A percentile compares a stretch with the other conserved stretches of the same genome.
Conservation (phyloP, 2,888 invertebrate genomes). For the Carabus problematicus region DNA sequence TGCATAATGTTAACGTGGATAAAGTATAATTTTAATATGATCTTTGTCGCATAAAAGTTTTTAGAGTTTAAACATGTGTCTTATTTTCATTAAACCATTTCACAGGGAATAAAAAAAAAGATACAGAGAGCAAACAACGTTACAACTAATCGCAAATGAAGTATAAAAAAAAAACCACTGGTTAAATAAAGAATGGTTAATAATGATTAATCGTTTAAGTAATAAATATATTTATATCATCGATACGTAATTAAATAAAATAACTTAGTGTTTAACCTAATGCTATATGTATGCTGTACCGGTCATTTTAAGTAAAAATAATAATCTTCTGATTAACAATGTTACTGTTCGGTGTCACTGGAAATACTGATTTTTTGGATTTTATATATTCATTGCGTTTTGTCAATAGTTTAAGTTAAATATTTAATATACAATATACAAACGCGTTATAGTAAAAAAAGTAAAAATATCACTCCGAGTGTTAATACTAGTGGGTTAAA, state of each 20-base stretch:
- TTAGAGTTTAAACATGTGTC: no score
- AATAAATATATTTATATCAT: conserved; percentile 34
- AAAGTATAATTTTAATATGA: background rate
- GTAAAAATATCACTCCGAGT: conserved; percentile 57
- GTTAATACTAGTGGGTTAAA: conserved; percentile 56
- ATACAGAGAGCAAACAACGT: conserved; percentile 38
- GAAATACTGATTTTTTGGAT: conserved; percentile 34
- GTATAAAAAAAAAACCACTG: conserved; percentile 4
- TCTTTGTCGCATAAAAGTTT: no score
- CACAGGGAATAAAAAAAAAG: background rate
- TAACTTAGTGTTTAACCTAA: conserved; percentile 38
- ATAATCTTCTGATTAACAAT: conserved; percentile 16
- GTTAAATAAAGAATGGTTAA: conserved; percentile 12
- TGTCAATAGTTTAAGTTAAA: conserved; percentile 38
- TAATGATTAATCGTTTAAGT: conserved; percentile 30
- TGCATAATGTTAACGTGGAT: background rate
- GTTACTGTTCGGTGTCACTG: conserved; percentile 16
- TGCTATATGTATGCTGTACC: conserved; percentile 16
- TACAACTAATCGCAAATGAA: conserved; percentile 5
- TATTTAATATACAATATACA: conserved; percentile 44
- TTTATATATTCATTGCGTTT: conserved; percentile 15
- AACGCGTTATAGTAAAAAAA: conserved; percentile 42
- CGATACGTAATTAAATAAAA: conserved; percentile 34
- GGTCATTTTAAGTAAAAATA: conserved; percentile 32
- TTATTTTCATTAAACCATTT: no score